Conservation (phyloP, 2,797 vertebrate species). For the Chaetophractus vellerosus region DNA sequence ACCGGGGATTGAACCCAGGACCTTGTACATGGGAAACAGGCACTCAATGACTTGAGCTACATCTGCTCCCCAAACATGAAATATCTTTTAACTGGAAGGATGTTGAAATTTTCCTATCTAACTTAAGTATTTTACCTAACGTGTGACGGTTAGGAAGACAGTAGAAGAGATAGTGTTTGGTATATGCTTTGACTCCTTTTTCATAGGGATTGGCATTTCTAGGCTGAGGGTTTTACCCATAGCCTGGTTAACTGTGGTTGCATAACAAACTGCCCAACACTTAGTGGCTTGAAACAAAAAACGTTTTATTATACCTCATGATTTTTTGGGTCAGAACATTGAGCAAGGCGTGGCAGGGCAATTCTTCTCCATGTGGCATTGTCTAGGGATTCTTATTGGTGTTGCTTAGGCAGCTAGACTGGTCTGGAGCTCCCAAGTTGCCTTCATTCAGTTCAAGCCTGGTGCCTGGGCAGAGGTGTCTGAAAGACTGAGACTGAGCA, state of each 20-base stretch:
- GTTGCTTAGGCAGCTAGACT: neutral
- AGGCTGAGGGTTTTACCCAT: neutral
- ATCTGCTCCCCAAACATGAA: neutral
- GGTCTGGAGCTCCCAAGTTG: too few relatives aligned
- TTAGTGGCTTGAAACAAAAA: neutral
- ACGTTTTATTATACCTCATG: neutral
- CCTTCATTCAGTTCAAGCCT: neutral
- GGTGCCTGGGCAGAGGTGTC: neutral
- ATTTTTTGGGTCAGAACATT: neutral
- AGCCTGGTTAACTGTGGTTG: neutral
- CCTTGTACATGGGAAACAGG: too few relatives aligned
- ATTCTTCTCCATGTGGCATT: neutral
- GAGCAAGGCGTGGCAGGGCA: neutral
- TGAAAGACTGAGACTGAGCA: neutral
- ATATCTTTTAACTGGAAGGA: neutral
- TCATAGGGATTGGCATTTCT: neutral
- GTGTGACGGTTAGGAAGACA: neutral
- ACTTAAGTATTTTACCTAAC: neutral
- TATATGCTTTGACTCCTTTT: neutral
- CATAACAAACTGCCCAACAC: neutral
- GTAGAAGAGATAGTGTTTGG: neutral
- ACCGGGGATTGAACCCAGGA: too few relatives aligned
- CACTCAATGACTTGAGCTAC: too few relatives aligned
- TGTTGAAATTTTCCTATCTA: neutral
- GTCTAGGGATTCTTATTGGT: neutral